These are phyloP conservation scores for Gadus chalcogrammus DNA, from an alignment of 2,113 vertebrate species.

Conservation along the genomic window DNA sequence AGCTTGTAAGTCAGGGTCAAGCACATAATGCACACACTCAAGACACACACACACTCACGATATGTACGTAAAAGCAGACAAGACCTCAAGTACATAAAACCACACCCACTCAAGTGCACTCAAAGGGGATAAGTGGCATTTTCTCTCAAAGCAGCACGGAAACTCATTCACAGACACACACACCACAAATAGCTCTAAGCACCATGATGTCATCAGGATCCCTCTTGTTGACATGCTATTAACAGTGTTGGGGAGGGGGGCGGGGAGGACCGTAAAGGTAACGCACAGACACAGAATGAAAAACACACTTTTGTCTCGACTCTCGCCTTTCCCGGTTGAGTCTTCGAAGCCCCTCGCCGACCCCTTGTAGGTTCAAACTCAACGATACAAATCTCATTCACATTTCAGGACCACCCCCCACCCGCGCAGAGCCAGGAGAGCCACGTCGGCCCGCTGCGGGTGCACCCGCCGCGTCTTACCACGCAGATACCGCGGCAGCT, in stretches of 20 bases:
- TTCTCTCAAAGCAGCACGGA: slow-evolving; percentile 8
- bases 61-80: background rate
- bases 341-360: background rate
- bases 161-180: slow-evolving; percentile 16
- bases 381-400: background rate
- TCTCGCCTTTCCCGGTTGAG: slow-evolving; percentile 20
- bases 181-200: background rate
- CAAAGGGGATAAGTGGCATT: slow-evolving; percentile 5
- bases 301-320: slow-evolving; percentile 29
- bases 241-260: slow-evolving; percentile 16
- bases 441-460: no score
- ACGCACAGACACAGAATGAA: slow-evolving; percentile 20
- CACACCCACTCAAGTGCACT: slow-evolving; percentile 5
- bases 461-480: no score
- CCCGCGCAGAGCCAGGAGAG: no score
- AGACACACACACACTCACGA: slow-evolving; percentile 9
- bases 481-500: background rate
- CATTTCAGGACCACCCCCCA: background rate
- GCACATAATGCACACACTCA: slow-evolving; percentile 10
- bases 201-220: slow-evolving; percentile 56
- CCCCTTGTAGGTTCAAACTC: background rate
- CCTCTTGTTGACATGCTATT: slow-evolving; percentile 42
- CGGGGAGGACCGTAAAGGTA: slow-evolving; percentile 28
- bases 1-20: background rate
- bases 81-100: background rate